Base-by-base conservation (phyloP, 2,888 invertebrate species). In the Andrena hattorfiana region DNA sequence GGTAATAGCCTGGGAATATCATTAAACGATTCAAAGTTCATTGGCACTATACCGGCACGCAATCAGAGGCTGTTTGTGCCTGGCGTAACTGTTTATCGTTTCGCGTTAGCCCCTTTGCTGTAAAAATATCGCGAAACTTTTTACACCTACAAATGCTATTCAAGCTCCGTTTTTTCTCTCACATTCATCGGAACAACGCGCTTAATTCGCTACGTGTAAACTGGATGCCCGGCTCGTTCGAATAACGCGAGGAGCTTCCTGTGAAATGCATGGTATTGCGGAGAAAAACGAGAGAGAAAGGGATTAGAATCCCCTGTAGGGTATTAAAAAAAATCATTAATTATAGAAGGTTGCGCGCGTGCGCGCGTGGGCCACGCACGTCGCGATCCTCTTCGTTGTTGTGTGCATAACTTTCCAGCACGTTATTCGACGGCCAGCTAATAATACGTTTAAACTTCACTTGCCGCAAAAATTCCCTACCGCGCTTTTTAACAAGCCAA, bases 21-120 rank as follows among this genome's bases (percentile, higher is more conserved):
- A 86, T 89, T 90, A 90, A 87, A 80, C 86, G 81, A 85, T 86
- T 84, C 84, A 66, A 79, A 74, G 85, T 83, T 78, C 86, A 81
- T 79, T 79, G 87, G 77, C 84, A 77, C 59, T 7, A 77, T 48
- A 35, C 30, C 20, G 30, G 20, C 7, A 32, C 59, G 67, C 64
- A 79, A 81, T 69, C 79, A 77, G 59, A 81, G 49, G 8, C 16
- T 60, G 70, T 78, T 62, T 62, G 67, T 62, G 13, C 48, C 66
- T 76, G 79, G 70, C 42, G 13, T 63, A 67, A 64, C 70, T 81
- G 66, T 81, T 66, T 81, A 42, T 71, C 20, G 48, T 71, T 72
- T 67, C 28, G 35, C 28, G 28, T 42, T 23, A 20, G 56, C 42
- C 30, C 51, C 48, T 32, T 8, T n/a, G 20, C n/a, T 28, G 49